Evolutionary conservation across 2,797 vertebrate genomes (phyloP), one percentile per base, ranked within the genome.

Genomic region (Leucoraja ocellata): DNA sequence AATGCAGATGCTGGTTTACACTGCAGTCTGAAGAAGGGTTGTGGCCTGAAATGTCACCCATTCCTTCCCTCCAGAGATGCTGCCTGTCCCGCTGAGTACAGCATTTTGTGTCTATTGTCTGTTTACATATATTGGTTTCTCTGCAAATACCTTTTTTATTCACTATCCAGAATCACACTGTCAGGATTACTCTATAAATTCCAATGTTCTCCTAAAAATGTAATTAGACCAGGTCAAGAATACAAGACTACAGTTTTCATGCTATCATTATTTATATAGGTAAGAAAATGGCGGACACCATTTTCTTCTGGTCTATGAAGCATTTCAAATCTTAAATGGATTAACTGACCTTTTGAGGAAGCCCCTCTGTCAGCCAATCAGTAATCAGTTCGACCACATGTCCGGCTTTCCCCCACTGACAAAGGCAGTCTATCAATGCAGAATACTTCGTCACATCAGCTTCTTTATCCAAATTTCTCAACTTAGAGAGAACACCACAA

Each of bases 401-500:
- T 4, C 96, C 96, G 63, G 96, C 96, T 94, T 97, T 97, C 10
- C 97, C 98, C 99, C 99, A 99, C 94, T 96, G 95, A 94, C 98
- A 99, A 86, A 99, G 94, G 94, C 99, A 99, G 96, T 98, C 98
- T 0, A 99, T 95, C 93, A 99, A 95, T 93, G 95, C 95, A 65
- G 96, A 95, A 91, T 97, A 99, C 93, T 96, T 96, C 11, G 94
- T 94, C 93, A 96, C 96, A 13, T 93, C 94, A 0, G 96, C 95
- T 63, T 95, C 97, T 1, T 93, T 93, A 76, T 97, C 97, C 94
- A 97, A 95, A 95, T 94, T 97, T 94, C 96, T 97, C 95, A 99
- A 95, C 63, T 96, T 97, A 94, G 98, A 98, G 93, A 98, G 94
- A 68, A 99, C 97, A 23, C 98, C 96, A 93, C 97, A 98, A 96